Percentiles rank a stretch among this genome's conserved stretches.
These are phyloP conservation scores for Sebastes schlegelii DNA, from an alignment of 2,113 vertebrate genomes.

Conservation along the genomic window DNA sequence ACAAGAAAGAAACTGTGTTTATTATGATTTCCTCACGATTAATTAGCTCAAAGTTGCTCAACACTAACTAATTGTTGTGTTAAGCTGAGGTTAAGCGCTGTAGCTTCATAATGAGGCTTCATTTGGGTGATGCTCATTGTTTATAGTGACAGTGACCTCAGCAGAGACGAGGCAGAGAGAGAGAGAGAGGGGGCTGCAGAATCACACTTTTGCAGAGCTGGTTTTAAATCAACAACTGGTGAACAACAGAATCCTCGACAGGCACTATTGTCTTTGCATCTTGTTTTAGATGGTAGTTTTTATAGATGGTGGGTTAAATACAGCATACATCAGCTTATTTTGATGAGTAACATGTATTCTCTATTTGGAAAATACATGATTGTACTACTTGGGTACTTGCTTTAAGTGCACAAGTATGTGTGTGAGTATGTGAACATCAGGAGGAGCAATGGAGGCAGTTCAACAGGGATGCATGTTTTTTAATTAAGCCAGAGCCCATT, in stretches of 20 bases:
- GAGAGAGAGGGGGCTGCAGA: neutral
- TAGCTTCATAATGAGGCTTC: neutral
- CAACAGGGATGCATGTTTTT: neutral
- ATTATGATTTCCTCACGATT: neutral
- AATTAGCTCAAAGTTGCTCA: neutral
- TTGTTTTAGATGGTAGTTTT: neutral
- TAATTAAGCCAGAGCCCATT: neutral
- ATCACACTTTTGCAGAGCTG: neutral
- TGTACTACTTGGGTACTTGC: neutral
- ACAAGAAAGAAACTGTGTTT: neutral
- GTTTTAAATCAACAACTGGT: neutral
- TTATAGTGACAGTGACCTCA: neutral
- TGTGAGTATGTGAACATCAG: neutral
- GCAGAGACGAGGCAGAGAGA: neutral
- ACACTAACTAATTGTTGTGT: neutral
- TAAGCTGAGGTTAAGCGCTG: neutral
- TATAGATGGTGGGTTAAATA: neutral
- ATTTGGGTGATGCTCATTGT: neutral
- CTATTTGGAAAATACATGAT: neutral
- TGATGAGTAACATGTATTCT: neutral
- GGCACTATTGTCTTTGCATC: neutral
- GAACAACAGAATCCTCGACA: neutral
- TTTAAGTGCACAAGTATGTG: conserved; percentile 2
- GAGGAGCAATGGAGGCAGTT: neutral
- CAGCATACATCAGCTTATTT: neutral